Evolutionary conservation across 2,113 vertebrate genomes (phyloP), one percentile per base, ranked within the genome.

Genomic region (Cyanistes caeruleus): DNA sequence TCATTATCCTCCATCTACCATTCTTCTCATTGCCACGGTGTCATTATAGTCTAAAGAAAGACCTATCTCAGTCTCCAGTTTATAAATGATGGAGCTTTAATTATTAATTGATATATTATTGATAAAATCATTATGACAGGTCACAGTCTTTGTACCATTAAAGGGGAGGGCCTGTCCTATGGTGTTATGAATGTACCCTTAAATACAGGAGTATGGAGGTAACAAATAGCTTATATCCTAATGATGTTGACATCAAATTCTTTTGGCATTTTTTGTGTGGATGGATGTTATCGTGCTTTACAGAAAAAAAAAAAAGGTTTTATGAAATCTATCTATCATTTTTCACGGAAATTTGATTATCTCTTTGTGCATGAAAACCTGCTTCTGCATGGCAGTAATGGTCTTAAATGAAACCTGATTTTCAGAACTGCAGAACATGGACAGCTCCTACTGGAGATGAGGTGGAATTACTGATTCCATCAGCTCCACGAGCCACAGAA

Each of bases 51-150:
- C n/a, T 64, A 23, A 33, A 82, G 72, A 85, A 94, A 84, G 41
- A 72, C 20, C 8, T 86, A 21, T 60, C 20, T 80, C 68, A 88
- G n/a, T 64, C 11, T 51, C 41, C 18, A 37, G 20, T 53, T 91
- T 55, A 78, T 51, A 80, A 81, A 78, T 78, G 16, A 92, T 35
- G 44, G 11, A 8, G 2, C 5, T 63, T 81, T 74, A 93, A 80
- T 74, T 91, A 91, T 91, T 94, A 87, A 72, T 89, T 83, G 27
- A 49, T 78, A n/a, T 44, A 21, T 83, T 93, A 83, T 80, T 93
- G 89, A 94, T 70, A 88, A 88, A 95, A 70, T 41, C 19, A 60
- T 84, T 77, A 63, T 9, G 9, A 89, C 25, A 56, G 21, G 27
- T 43, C 67, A 43, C 6, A 15, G 39, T 21, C 20, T 77, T 82